Percentiles rank a stretch among this genome's conserved stretches.
phyloP scores from a whole-genome alignment of 2,888 invertebrate species.

The Cacoxenus indagator region DNA sequence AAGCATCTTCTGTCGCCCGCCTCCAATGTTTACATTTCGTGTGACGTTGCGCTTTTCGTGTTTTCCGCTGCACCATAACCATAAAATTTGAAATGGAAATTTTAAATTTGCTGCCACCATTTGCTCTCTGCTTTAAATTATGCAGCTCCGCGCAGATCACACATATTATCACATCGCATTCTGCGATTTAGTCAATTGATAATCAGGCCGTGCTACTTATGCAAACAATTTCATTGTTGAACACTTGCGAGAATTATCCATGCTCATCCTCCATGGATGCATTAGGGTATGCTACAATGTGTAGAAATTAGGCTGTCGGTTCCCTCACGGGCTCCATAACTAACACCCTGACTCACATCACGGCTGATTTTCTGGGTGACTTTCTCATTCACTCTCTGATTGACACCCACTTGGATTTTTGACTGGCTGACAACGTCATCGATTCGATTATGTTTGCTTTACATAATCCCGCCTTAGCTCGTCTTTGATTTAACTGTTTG shows the following conservation, averaged over 20 bases:
- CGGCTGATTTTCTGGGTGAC: too few species aligned
- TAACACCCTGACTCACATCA: too few species aligned
- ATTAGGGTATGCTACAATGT: too few species aligned
- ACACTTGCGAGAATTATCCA: too few species aligned
- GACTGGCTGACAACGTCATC: slow-evolving; percentile 4
- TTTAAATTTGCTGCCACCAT: background rate
- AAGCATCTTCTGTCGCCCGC: slow-evolving; percentile 29
- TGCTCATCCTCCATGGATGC: too few species aligned
- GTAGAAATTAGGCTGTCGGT: too few species aligned
- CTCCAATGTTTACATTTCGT: background rate
- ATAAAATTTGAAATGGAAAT: background rate
- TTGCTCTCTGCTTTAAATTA: background rate
- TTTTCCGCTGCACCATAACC: background rate
- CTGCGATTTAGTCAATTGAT: slow-evolving; percentile 41
- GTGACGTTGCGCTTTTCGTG: background rate
- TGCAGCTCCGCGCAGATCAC: background rate
- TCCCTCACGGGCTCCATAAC: too few species aligned
- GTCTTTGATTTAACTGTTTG: too few species aligned
- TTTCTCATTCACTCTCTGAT: too few species aligned
- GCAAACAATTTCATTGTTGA: too few species aligned
- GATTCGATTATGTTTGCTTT: slow-evolving; percentile 8
- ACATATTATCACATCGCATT: slow-evolving; percentile 45
- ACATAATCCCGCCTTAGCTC: background rate
- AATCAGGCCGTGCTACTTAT: slow-evolving; percentile 47
- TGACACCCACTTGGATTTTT: too few species aligned